Evolutionary conservation across 2,888 invertebrate species (phyloP).

Genomic region (Gymnocheta viridis): DNA sequence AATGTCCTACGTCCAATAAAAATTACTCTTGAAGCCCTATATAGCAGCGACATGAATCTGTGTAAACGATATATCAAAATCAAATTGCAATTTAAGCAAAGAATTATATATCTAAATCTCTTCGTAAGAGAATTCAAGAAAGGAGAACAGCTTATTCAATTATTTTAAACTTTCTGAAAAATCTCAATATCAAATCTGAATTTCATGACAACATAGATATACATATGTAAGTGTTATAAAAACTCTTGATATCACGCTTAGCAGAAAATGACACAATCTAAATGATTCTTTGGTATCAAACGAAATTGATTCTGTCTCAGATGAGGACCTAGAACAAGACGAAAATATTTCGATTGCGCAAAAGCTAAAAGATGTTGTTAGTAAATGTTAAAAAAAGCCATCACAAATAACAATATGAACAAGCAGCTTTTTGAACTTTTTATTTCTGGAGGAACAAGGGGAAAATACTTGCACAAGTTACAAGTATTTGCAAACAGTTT

Average conservation of each 20-base stretch:
- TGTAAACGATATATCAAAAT: constrained; percentile 7
- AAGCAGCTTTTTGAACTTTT: neutral
- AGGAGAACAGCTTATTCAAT: neutral
- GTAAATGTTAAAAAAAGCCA: constrained; percentile 8
- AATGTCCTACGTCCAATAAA: neutral
- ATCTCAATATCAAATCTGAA: neutral
- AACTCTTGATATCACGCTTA: neutral
- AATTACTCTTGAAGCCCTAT: neutral
- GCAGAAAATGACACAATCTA: neutral
- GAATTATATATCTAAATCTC: neutral
- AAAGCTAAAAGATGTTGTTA: neutral
- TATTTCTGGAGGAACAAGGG: neutral
- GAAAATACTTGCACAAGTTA: neutral
- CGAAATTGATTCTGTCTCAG: neutral
- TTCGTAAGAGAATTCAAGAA: neutral
- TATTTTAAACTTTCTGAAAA: neutral
- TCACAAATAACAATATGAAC: neutral
- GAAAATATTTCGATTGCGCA: neutral
- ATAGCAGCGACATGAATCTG: neutral
- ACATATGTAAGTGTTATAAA: neutral
- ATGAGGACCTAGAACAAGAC: neutral
- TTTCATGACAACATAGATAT: neutral
- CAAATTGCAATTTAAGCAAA: neutral
- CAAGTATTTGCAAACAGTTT: neutral
- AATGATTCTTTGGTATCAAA: neutral